These are phyloP conservation scores for Cheumatopsyche charites DNA, from an alignment of 1,140 invertebrate species.

Conservation along the genomic window DNA sequence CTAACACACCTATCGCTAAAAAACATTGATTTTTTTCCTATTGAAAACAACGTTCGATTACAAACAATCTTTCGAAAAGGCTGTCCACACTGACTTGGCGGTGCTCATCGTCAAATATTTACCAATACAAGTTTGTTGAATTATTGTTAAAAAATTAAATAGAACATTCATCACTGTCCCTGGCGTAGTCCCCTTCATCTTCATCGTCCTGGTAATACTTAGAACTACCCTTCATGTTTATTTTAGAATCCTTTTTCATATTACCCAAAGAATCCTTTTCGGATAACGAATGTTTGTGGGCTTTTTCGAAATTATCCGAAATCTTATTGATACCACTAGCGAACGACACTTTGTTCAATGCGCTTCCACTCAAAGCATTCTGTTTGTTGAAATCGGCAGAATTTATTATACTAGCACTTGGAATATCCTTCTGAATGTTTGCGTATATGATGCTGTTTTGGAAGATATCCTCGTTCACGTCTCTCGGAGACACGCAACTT, in stretches of 20 bases:
- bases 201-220: conserved; percentile 53
- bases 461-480: conserved; percentile 27
- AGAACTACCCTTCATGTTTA: conserved; percentile 24
- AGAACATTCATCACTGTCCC: conserved; percentile 66
- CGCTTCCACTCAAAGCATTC: conserved; percentile 47
- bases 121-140: too few relatives aligned
- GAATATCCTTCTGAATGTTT: conserved; percentile 50
- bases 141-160: conserved; percentile 52
- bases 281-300: conserved; percentile 53
- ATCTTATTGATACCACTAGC: conserved; percentile 60
- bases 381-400: conserved; percentile 52
- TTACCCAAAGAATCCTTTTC: conserved; percentile 55
- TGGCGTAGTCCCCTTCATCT: conserved; percentile 63
- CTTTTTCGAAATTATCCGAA: conserved; percentile 59
- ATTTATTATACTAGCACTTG: conserved; percentile 37
- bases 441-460: conserved; percentile 32
- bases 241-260: conserved; percentile 57
- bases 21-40: conserved; percentile 1
- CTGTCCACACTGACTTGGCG: conserved; percentile 15
- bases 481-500: background rate
- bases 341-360: conserved; percentile 47
- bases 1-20: conserved; percentile 15
- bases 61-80: background rate
- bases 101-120: background rate
- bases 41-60: background rate